Evolutionary conservation across 2,797 vertebrate species (phyloP).

Genomic region (Anabas testudineus): DNA sequence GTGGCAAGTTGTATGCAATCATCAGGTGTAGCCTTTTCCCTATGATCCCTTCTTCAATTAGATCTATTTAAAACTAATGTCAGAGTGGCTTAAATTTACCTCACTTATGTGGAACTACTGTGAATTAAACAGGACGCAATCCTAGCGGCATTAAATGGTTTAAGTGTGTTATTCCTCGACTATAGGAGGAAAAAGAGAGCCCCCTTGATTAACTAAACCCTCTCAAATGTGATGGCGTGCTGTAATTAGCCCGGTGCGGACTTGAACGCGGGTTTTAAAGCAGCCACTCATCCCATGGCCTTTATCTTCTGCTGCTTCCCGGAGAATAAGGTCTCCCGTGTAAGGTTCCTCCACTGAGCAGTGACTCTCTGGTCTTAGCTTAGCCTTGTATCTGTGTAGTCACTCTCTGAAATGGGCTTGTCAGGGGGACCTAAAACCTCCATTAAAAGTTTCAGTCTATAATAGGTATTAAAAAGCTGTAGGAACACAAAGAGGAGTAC

Average conservation of each 20-base stretch:
- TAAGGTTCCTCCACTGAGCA: conserved; percentile 84
- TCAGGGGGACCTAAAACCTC: conserved; percentile 89
- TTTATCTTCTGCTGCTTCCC: conserved; percentile 86
- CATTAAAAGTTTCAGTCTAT: conserved; percentile 89
- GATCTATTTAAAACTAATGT: conserved; percentile 87
- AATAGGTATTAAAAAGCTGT: conserved; percentile 92
- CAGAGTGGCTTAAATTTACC: conserved; percentile 86
- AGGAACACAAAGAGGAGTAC: conserved; percentile 87
- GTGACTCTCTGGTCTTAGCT: conserved; percentile 84
- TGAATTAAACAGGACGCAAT: conserved; percentile 84
- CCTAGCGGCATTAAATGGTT: conserved; percentile 87
- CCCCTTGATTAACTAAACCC: conserved; percentile 89
- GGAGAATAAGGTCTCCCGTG: conserved; percentile 87
- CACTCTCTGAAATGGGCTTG: conserved; percentile 87
- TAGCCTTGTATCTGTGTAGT: conserved; percentile 87
- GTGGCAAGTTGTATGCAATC: conserved; percentile 77
- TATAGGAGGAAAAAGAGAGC: conserved; percentile 82
- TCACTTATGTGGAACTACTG: conserved; percentile 81
- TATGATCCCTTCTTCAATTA: conserved; percentile 84
- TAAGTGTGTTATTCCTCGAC: conserved; percentile 87
- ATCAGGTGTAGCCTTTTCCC: conserved; percentile 85
- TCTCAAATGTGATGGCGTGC: conserved; percentile 86
- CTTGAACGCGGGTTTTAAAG: conserved; percentile 86
- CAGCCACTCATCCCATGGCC: conserved; percentile 87
- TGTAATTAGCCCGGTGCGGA: conserved; percentile 87